Conservation (phyloP, 2,888 invertebrate species). For the Yponomeuta malinellus region DNA sequence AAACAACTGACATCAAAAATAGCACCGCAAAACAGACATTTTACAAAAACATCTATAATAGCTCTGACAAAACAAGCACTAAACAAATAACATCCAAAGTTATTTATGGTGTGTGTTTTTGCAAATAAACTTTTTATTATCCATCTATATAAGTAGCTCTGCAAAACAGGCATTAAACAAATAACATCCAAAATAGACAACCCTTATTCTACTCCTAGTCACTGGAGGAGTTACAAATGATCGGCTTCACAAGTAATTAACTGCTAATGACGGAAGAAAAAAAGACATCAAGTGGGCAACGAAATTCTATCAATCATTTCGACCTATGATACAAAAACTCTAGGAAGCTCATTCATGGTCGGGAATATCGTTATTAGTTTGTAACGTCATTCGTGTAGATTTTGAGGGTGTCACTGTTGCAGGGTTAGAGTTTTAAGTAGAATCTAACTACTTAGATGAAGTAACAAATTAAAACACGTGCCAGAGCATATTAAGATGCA, state of each 20-base stretch:
- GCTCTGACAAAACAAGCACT: too few species aligned
- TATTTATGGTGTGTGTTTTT: too few species aligned
- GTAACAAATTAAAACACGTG: too few species aligned
- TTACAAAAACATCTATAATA: too few species aligned
- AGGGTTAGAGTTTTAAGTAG: too few species aligned
- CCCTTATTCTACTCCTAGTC: conserved; percentile 5
- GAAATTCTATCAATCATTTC: conserved; percentile 62
- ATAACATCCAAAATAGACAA: neutral
- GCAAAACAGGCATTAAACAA: neutral
- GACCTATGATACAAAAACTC: conserved; percentile 44
- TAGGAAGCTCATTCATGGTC: conserved; percentile 18
- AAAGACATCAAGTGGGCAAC: conserved; percentile 51
- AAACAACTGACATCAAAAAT: too few species aligned
- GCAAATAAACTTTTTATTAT: too few species aligned
- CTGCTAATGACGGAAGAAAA: conserved; percentile 65
- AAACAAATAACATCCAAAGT: too few species aligned
- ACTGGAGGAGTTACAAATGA: conserved; percentile 45
- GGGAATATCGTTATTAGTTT: neutral
- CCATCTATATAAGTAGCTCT: too few species aligned
- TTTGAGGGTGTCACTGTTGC: neutral
- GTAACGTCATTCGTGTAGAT: neutral
- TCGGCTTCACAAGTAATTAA: conserved; percentile 68
- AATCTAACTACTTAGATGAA: too few species aligned
- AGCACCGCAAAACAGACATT: too few species aligned
- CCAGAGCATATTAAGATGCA: too few species aligned